Percentiles rank a stretch among this genome's conserved stretches.
These are phyloP conservation scores for Ornithorhynchus anatinus DNA, from an alignment of 2,113 vertebrate species.

Conservation along the genomic window DNA sequence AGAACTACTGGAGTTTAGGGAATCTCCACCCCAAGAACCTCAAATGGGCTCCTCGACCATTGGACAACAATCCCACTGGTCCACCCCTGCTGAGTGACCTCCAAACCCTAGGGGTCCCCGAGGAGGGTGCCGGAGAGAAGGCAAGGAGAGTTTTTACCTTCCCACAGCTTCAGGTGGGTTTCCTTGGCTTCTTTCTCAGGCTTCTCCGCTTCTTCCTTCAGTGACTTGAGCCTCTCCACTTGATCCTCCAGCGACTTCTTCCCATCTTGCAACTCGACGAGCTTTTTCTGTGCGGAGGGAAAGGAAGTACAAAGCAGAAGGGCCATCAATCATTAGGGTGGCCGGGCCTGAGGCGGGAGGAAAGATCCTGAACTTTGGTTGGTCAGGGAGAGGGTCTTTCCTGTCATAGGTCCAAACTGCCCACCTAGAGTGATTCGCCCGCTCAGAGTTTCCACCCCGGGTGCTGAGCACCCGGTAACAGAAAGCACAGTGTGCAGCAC, in stretches of 20 bases:
- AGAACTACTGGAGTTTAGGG: no score
- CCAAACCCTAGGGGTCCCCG: background rate
- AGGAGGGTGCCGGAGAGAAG: background rate
- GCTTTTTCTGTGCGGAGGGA: slow-evolving; percentile 65
- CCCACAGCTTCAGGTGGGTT: slow-evolving; percentile 84
- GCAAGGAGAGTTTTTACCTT: slow-evolving; percentile 70
- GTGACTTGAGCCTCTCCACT: slow-evolving; percentile 74
- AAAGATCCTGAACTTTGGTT: no score
- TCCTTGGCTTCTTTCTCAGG: slow-evolving; percentile 89
- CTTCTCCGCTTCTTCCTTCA: slow-evolving; percentile 83
- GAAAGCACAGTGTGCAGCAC: no score
- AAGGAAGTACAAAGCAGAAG: background rate
- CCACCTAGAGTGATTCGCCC: no score
- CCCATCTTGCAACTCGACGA: slow-evolving; percentile 72
- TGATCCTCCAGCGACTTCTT: slow-evolving; percentile 78
- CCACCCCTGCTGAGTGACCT: background rate
- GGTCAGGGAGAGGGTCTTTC: no score
- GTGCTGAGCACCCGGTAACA: no score
- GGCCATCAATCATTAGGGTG: background rate
- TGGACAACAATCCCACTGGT: background rate
- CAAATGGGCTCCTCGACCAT: background rate
- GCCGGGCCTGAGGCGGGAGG: background rate
- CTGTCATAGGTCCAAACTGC: no score
- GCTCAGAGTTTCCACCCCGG: no score
- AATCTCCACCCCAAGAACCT: background rate